Conservation (phyloP, 2,888 invertebrate species). For the Tortricodes alternella region DNA sequence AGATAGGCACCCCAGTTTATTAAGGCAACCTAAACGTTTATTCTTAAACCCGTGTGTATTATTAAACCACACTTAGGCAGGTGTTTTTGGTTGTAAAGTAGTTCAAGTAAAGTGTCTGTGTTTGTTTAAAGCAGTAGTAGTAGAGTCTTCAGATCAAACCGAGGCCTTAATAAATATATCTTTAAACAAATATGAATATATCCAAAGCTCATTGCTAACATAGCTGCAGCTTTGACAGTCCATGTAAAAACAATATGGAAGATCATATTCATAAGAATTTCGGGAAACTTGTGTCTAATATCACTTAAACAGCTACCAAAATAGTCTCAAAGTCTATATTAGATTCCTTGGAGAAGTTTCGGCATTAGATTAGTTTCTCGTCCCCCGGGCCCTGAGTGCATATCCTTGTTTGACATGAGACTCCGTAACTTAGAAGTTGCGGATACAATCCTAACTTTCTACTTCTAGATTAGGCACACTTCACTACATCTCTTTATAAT, state of each 20-base stretch:
- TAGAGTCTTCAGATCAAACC: too few species aligned
- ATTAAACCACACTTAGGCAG: conserved; percentile 11
- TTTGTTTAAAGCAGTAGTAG: too few species aligned
- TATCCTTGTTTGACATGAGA: conserved; percentile 76
- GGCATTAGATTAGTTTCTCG: conserved; percentile 68
- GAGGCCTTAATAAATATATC: too few species aligned
- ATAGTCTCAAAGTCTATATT: conserved; percentile 19
- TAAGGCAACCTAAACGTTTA: conserved; percentile 4
- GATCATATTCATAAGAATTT: too few species aligned
- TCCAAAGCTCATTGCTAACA: too few species aligned
- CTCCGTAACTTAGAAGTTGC: conserved; percentile 67
- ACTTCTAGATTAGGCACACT: conserved; percentile 40
- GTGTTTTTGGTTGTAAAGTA: conserved; percentile 1
- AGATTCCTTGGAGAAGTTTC: conserved; percentile 46
- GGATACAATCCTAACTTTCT: conserved; percentile 49
- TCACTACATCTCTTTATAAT: conserved; percentile 18
- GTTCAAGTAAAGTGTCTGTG: too few species aligned
- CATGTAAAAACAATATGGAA: too few species aligned
- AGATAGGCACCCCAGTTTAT: conserved; percentile 8
- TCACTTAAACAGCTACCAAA: conserved; percentile 21
- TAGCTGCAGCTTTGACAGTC: too few species aligned
- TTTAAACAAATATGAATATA: too few species aligned
- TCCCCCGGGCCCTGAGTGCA: conserved; percentile 67
- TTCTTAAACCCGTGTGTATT: conserved; percentile 8
- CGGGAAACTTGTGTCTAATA: conserved; percentile 4